phyloP scores from a whole-genome alignment of 2,888 invertebrate genomes.

The Dexiosoma caninum region DNA sequence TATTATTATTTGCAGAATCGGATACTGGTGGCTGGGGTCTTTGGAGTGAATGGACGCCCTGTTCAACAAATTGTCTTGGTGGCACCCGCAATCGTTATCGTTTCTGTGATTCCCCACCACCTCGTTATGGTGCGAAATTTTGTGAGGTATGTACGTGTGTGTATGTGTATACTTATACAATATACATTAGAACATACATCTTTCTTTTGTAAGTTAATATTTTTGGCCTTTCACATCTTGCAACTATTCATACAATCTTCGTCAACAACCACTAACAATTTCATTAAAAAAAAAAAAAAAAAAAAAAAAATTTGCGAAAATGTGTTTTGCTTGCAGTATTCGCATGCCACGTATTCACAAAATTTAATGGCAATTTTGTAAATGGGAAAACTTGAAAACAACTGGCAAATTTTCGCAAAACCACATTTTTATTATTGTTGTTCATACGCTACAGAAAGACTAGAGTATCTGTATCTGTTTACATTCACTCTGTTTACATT shows the following conservation, averaged over 20 bases:
- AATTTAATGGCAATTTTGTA: constrained; percentile 61
- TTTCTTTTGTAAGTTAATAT: not conserved
- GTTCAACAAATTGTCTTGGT: constrained; percentile 86
- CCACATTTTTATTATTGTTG: constrained; percentile 39
- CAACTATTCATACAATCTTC: not conserved
- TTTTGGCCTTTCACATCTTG: constrained; percentile 4
- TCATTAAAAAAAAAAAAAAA: not conserved
- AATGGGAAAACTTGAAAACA: constrained; percentile 62
- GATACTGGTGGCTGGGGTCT: constrained; percentile 88
- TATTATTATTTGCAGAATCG: constrained; percentile 80
- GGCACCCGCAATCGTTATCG: constrained; percentile 90
- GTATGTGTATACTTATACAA: not conserved
- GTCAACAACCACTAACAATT: not conserved
- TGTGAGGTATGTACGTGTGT: constrained; percentile 85
- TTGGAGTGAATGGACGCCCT: constrained; percentile 92
- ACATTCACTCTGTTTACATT: constrained; percentile 35
- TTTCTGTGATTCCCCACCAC: constrained; percentile 92
- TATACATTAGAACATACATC: not conserved
- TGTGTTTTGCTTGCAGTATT: constrained; percentile 35
- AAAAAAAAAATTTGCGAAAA: not conserved
- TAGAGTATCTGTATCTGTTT: constrained; percentile 36
- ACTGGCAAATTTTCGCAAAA: constrained; percentile 41
- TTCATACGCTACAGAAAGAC: not conserved
- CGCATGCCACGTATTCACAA: constrained; percentile 26
- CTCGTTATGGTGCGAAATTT: constrained; percentile 91